A percentile compares a stretch with the other conserved stretches of the same genome.
phyloP scores from a whole-genome alignment of 64 coral and sea anemone genomes.

The Hydrozoanthus tunicans region DNA sequence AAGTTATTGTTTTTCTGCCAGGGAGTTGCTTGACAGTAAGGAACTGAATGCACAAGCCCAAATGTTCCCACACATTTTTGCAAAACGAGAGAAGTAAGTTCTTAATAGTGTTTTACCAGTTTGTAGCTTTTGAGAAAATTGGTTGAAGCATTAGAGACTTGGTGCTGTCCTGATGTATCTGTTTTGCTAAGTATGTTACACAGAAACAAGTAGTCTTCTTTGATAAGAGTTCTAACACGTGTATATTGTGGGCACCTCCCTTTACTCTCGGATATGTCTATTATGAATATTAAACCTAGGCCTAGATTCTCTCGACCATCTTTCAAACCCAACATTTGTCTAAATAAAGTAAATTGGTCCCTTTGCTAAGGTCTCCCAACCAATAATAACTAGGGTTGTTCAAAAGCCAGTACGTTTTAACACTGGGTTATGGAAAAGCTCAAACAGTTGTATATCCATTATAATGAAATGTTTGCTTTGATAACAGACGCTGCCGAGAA shows the following conservation, averaged over 20 bases:
- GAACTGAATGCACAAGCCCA: conserved; percentile 51
- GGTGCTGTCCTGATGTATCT: background rate
- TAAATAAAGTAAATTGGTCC: too few species aligned
- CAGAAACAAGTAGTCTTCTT: background rate
- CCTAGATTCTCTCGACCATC: too few species aligned
- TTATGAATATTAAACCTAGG: too few species aligned
- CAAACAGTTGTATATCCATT: background rate
- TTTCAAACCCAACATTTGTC: too few species aligned
- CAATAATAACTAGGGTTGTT: too few species aligned
- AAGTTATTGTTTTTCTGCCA: background rate
- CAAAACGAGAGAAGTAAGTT: conserved; percentile 53
- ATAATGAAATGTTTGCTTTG: background rate
- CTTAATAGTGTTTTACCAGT: background rate
- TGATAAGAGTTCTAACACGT: too few species aligned
- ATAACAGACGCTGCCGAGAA: background rate
- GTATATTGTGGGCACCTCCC: too few species aligned
- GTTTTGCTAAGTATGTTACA: background rate
- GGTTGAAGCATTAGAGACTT: too few species aligned
- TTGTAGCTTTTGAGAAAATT: background rate
- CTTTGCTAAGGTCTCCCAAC: too few species aligned
- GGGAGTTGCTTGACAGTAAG: conserved; percentile 13
- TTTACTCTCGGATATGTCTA: too few species aligned
- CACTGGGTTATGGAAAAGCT: too few species aligned
- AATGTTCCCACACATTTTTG: conserved; percentile 31
- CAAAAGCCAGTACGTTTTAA: too few species aligned